Conservation (phyloP, 2,113 vertebrate species). For the Neodon shergylaensis region DNA sequence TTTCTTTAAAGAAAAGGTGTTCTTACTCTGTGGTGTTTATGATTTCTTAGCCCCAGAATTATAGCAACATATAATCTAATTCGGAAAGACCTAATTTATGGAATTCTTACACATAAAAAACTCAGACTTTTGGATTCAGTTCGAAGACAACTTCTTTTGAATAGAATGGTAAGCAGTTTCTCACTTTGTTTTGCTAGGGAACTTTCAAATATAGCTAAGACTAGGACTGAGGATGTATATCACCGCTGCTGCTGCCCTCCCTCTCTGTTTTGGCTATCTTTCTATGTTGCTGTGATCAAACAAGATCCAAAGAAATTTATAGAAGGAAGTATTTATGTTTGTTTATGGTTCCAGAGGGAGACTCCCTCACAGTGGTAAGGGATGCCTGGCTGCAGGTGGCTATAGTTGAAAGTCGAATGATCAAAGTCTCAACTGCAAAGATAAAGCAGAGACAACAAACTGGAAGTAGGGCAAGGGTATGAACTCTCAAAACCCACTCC, state of each 20-base stretch:
- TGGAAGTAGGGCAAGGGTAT: background rate
- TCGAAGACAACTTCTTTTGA: constrained; percentile 21
- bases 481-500: background rate
- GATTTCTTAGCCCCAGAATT: constrained; percentile 4
- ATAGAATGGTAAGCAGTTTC: constrained; percentile 12
- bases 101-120: constrained; percentile 38
- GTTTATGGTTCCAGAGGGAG: background rate
- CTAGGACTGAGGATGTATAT: background rate
- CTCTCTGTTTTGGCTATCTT: background rate
- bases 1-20: constrained; percentile 18
- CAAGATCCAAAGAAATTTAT: background rate
- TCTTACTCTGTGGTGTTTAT: background rate
- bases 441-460: background rate
- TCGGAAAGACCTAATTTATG: constrained; percentile 11
- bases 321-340: background rate
- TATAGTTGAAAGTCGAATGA: background rate
- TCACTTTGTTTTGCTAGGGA: constrained; percentile 20
- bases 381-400: background rate
- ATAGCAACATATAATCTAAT: background rate
- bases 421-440: no score
- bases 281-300: background rate
- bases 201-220: constrained; percentile 35
- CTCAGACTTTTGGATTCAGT: background rate
- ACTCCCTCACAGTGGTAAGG: background rate
- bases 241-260: background rate